Percentiles rank a stretch among this genome's conserved stretches.
Conservation (phyloP, 2,888 invertebrate species). For the Danaus chrysippus region DNA sequence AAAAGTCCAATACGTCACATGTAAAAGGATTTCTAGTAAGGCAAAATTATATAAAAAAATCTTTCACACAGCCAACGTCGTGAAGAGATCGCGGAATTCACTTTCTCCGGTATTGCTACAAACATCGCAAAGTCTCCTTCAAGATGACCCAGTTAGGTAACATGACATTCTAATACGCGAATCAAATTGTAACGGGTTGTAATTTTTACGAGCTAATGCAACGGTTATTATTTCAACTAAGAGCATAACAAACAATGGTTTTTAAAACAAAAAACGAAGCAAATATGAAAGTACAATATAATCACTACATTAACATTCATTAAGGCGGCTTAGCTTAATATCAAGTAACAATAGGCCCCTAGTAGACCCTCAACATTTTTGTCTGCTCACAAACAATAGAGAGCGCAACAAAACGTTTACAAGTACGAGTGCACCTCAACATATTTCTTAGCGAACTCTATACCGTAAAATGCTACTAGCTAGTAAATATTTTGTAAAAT, state of each 20-base stretch:
- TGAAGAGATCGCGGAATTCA: constrained; percentile 16
- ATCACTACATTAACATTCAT: constrained; percentile 5
- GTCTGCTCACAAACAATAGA: constrained; percentile 23
- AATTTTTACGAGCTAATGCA: not conserved
- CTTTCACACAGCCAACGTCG: not conserved
- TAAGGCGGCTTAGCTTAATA: constrained; percentile 18
- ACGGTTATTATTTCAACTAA: constrained; percentile 2
- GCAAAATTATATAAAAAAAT: not conserved
- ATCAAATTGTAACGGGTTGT: constrained; percentile 25
- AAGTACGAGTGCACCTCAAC: constrained; percentile 21
- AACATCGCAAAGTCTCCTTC: constrained; percentile 25
- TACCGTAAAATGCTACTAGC: not conserved
- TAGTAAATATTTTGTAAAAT: not conserved
- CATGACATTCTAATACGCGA: constrained; percentile 27
- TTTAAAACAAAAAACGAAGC: not conserved
- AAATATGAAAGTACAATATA: not conserved
- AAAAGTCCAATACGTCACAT: too few relatives aligned
- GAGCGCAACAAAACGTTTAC: constrained; percentile 27
- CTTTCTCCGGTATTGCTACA: constrained; percentile 18
- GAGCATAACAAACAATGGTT: not conserved
- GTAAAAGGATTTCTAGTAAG: too few relatives aligned
- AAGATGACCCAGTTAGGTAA: constrained; percentile 27
- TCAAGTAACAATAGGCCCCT: constrained; percentile 23
- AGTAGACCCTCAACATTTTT: constrained; percentile 24
- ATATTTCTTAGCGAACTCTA: constrained; percentile 22